A percentile compares a stretch with the other conserved stretches of the same genome.
Conservation (phyloP, 2,888 invertebrate genomes). For the Alviniconcha strummeri region DNA sequence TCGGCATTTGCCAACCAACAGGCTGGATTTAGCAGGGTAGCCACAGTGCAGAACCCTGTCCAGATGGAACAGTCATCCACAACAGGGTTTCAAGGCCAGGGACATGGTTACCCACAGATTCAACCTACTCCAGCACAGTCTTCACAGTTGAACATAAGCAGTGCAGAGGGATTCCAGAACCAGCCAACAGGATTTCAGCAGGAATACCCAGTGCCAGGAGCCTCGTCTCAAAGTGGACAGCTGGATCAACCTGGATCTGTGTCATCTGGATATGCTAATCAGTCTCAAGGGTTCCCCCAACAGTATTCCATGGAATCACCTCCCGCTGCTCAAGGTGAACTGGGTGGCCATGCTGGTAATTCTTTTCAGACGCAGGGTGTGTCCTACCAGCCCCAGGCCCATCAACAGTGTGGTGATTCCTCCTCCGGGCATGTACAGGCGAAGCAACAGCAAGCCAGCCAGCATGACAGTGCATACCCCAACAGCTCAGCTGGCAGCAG, state of each 20-base stretch:
- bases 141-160: constrained; percentile 16
- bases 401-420: not conserved
- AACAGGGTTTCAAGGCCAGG: constrained; percentile 1
- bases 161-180: not conserved
- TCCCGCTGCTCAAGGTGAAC: not conserved
- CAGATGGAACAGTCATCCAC: constrained; percentile 4
- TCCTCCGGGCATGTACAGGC: constrained; percentile 10
- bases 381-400: constrained; percentile 2
- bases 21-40: constrained; percentile 2
- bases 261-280: not conserved
- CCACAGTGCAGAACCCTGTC: not conserved
- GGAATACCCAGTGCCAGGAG: not conserved
- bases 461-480: not conserved
- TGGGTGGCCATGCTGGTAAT: not conserved
- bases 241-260: not conserved
- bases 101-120: constrained; percentile 23
- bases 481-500: constrained; percentile 1
- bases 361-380: constrained; percentile 18
- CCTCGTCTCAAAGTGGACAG: not conserved
- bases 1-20: constrained; percentile 10
- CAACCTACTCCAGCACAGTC: not conserved
- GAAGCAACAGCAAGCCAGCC: constrained; percentile 16
- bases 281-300: constrained; percentile 16
- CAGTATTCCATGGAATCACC: constrained; percentile 24
- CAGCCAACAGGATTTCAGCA: constrained; percentile 24